Base-by-base conservation (phyloP, 2,113 vertebrate genomes). In the Typhlomys cinereus region DNA sequence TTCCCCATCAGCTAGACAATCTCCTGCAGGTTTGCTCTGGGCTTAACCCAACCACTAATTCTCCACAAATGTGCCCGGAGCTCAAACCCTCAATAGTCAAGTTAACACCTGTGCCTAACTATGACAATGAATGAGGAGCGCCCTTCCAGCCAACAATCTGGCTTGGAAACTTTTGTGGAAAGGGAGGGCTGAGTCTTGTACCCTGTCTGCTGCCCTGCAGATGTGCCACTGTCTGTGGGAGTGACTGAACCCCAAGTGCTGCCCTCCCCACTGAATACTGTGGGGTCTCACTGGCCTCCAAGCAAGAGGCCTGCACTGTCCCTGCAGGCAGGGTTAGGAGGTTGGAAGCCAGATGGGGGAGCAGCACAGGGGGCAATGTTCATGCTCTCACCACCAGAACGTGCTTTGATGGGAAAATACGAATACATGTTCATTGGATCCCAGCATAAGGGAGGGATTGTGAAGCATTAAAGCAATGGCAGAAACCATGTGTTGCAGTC, bases 271-370 rank as follows among this genome's bases (percentile, higher is more conserved):
- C 96, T 97, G 84, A 98, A 96, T 91, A 95, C 81, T 0, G 96
- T 96, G 89, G 97, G 97, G 57, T 97, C 98, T 86, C 92, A 97
- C 1, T 97, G 97, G 97, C 96, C 97, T 34, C 95, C 96, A 0
- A 94, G 61, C 13, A 96, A 96, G 71, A 84, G 93, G 83, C 97
- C 15, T 0, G 97, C 97, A 3, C 82, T 96, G 50, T 98, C 98
- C 44, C 86, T 97, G 81, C 96, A 97, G 96, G 9, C 20, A 74
- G 82, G 54, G 13, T 17, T 59, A 82, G 25, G 4, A n/a, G 73
- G 12, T 1, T n/a, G 29, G 20, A 62, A 34, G 25, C 34, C 20
- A 7, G 2, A 34, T 17, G 50, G 52, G 66, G 4, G 34, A 27
- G 2, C 4, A 29, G 34, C 54, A 36, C 2, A 14, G 23, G 23